Evolutionary conservation across 1,140 invertebrate genomes (phyloP).

Genomic region (Leptoteleia sp.): DNA sequence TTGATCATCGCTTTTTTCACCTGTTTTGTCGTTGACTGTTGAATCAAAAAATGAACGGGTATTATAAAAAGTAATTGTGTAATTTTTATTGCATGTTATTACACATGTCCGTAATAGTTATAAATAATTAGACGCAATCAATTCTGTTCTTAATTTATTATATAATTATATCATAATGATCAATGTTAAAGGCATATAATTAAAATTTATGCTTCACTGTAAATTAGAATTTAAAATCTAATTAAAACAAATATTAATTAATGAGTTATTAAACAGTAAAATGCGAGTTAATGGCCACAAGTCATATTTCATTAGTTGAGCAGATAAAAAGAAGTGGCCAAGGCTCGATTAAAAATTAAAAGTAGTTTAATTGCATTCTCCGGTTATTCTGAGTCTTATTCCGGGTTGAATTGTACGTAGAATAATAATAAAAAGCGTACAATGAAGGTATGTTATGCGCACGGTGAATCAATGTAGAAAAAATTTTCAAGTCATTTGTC

Average conservation of each 20-base stretch:
- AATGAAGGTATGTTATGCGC: too few species aligned
- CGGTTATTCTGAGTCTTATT: too few species aligned
- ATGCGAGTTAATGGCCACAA: not conserved
- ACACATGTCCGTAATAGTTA: too few species aligned
- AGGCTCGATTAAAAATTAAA: too few species aligned
- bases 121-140: constrained; percentile 13
- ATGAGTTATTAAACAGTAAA: constrained; percentile 24
- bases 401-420: too few species aligned
- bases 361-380: too few species aligned
- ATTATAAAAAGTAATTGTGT: constrained; percentile 11
- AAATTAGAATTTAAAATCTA: constrained; percentile 3
- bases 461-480: not conserved
- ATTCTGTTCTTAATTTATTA: constrained; percentile 12
- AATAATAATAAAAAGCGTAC: not conserved
- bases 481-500: constrained; percentile 42
- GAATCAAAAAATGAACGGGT: not conserved
- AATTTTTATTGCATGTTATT: too few species aligned
- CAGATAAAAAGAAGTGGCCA: constrained; percentile 2
- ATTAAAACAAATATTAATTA: constrained; percentile 7
- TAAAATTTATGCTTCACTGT: constrained; percentile 7
- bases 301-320: constrained; percentile 8
- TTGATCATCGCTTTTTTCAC: constrained; percentile 5
- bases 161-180: constrained; percentile 4
- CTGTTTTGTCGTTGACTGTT: not conserved
- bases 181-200: not conserved